Evolutionary conservation across 2,888 invertebrate species (phyloP), one percentile per base, ranked within the genome.

Genomic region (Suillia variegata): DNA sequence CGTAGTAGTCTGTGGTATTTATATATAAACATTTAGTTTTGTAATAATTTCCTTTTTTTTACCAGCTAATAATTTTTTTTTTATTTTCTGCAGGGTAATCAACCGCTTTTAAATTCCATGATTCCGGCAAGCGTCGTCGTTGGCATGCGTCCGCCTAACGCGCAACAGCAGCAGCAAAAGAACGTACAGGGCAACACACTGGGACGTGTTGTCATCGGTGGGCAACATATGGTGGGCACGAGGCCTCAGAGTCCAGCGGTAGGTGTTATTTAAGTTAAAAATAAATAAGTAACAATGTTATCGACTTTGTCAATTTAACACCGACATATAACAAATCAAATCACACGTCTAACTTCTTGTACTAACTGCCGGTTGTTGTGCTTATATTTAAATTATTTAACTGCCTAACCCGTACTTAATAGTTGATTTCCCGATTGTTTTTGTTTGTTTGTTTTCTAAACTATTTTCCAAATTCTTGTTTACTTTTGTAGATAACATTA

Each of bases 131-230:
- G 91, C 83, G 91, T 94, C 74, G 91, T 94, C 77, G 85, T 94
- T 70, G 94, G 93, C 82, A 91, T 92, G 85, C 86, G 93, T 69
- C 89, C 91, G 56, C 89, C 88, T 63, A 86, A 88, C 62, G 71
- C 86, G 70, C 85, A 88, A 69, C 85, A 87, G 63, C 85, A 87
- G 63, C 87, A 87, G 60, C 90, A 90, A 80, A 93, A 93, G 82
- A 88, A 88, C 65, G 89, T 93, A 64, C 77, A 76, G 65, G 88
- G 90, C 59, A 87, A 88, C 59, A 89, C 92, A 64, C 87, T 92
- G 62, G 89, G 92, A 55, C 87, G 94, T 76, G 92, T 95, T 72
- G 91, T 94, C 71, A 90, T 94, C 71, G 91, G 91, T 72, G 86
- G 89, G 64, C 92, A 89, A 73, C 92, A 93, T 82, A 88, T 94